Percentiles rank a stretch among this genome's conserved stretches.
phyloP scores from a whole-genome alignment of 2,113 vertebrate species.

The Burhinus bistriatus region DNA sequence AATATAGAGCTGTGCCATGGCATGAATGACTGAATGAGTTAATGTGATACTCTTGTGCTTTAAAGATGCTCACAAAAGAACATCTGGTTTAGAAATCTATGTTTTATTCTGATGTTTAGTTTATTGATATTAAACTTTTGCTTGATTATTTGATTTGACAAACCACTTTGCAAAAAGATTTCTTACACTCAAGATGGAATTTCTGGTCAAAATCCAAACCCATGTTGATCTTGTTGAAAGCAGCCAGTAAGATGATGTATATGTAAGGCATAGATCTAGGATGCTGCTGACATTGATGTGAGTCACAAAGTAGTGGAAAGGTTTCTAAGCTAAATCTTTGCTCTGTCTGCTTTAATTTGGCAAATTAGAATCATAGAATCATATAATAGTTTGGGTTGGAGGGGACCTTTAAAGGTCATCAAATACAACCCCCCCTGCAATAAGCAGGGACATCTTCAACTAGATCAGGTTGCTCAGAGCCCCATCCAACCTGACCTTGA shows the following conservation, averaged over 20 bases:
- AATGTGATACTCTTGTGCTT: background rate
- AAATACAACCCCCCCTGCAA: background rate
- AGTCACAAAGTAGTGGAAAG: background rate
- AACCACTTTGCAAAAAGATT: background rate
- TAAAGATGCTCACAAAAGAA: background rate
- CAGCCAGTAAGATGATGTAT: background rate
- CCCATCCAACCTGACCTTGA: background rate
- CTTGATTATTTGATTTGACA: background rate
- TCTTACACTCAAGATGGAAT: background rate
- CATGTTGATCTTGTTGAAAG: background rate
- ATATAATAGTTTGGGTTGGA: background rate
- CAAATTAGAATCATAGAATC: background rate
- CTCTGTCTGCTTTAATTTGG: background rate
- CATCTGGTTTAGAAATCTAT: background rate
- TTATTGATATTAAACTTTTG: background rate
- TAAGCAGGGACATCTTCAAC: background rate
- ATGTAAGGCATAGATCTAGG: background rate
- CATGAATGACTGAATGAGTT: background rate
- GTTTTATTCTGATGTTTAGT: background rate
- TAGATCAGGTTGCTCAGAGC: background rate
- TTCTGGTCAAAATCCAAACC: background rate
- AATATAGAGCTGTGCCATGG: background rate
- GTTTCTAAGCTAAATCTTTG: background rate
- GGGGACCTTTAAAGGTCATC: background rate
- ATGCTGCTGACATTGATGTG: rapidly evolving